Evolutionary conservation across 2,888 invertebrate species (phyloP), one percentile per base, ranked within the genome.

Genomic region (Dione vanillae): DNA sequence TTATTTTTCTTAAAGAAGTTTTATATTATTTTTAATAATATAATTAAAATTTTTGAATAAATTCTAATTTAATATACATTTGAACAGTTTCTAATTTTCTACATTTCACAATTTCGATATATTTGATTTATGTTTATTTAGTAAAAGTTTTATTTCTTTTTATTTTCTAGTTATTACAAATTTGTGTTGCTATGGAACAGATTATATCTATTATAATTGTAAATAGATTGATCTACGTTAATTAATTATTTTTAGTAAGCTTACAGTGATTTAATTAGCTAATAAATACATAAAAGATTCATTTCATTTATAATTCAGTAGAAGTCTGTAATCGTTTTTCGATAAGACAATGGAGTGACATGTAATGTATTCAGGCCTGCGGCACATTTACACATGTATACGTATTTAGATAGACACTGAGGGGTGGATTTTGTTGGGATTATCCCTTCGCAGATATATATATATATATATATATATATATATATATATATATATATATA

Each of bases 301-400:
- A 27, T 6, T 47, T 62, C n/a, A 45, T 62, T 61, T 47, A 43
- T 10, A 45, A 47, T 62, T 35, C n/a, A 45, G 27, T 61, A 12
- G n/a, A 7, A 40, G 14, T 37, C 37, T 64, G 19, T 35, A 49
- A 64, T 49, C 40, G 19, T 64, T 47, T 16, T 64, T 40, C 49
- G 19, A 64, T 64, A 49, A 61, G 64, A 64, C 64, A 64, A 64
- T 64, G 64, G 64, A 40, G 49, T 64, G 40, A 49, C 49, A 64
- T 49, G 49, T 64, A 64, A 64, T 64, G 64, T 64, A 47, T 49
- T 64, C 64, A 49, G 64, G 40, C 49, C 64, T 64, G 19, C 64
- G 47, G 37, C 37, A 40, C 64, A 35, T 64, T 64, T 61, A 45
- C 61, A 45, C 61, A 45, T 2, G n/a, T n/a, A 27, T 20, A 27